A percentile compares a stretch with the other conserved stretches of the same genome.
Evolutionary conservation across 2,797 vertebrate genomes (phyloP).

Genomic region (Peromyscus eremicus): DNA sequence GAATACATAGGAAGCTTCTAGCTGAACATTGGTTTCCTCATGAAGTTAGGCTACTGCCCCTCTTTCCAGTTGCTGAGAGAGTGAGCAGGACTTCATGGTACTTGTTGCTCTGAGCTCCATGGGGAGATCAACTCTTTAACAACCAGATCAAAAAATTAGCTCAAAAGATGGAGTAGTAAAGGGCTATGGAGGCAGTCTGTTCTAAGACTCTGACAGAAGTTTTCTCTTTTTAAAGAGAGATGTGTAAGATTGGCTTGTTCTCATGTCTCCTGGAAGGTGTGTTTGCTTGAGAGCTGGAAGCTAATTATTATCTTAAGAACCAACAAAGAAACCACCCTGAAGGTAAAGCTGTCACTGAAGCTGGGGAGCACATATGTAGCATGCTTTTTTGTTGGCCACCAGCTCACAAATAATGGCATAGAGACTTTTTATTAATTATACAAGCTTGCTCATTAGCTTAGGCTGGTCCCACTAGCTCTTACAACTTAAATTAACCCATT

Average conservation of each 20-base stretch:
- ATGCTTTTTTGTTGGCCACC: neutral
- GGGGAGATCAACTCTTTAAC: neutral
- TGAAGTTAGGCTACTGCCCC: neutral
- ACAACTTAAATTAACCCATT: neutral
- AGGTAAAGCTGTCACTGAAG: neutral
- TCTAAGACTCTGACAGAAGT: neutral
- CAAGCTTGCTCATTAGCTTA: neutral
- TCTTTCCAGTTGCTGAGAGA: neutral
- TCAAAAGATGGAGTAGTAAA: neutral
- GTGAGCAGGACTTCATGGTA: neutral
- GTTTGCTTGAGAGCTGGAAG: neutral
- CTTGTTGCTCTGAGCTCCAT: neutral
- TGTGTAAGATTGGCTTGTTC: neutral
- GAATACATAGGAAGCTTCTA: neutral
- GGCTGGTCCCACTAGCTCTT: neutral
- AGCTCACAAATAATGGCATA: neutral
- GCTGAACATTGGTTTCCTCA: neutral
- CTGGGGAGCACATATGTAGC: neutral
- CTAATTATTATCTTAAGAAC: neutral
- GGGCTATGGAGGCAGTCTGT: neutral
- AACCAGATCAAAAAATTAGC: neutral
- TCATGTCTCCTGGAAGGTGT: neutral
- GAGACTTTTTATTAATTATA: neutral
- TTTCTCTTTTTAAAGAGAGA: slow-evolving; percentile 33
- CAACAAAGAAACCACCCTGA: neutral